Conservation (phyloP, 2,113 vertebrate genomes). For the Picathartes gymnocephalus region DNA sequence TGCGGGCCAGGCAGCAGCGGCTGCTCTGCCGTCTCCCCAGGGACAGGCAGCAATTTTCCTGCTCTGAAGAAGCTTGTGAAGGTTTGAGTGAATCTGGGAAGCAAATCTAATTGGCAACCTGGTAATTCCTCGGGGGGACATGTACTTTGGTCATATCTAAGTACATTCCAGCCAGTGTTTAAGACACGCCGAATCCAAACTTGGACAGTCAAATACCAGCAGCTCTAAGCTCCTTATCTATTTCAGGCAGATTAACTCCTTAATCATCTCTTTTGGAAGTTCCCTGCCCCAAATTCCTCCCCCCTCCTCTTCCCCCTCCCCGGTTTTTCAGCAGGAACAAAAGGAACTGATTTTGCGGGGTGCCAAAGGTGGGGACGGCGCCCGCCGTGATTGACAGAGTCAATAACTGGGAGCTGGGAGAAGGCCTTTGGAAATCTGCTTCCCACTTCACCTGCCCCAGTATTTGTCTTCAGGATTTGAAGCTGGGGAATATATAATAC, state of each 20-base stretch:
- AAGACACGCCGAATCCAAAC: conserved; percentile 41
- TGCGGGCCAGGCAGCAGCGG: not conserved
- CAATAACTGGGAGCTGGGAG: not conserved
- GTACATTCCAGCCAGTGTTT: conserved; percentile 63
- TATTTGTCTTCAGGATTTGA: conserved; percentile 18
- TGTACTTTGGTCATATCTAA: conserved; percentile 47
- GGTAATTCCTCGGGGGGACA: conserved; percentile 57
- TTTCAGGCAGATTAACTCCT: conserved; percentile 45
- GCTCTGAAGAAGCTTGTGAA: conserved; percentile 62
- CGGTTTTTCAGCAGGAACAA: conserved; percentile 4
- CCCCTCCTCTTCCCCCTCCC: not conserved
- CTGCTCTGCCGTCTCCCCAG: not conserved
- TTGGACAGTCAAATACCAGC: conserved; percentile 63
- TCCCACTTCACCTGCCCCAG: not conserved
- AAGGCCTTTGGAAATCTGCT: conserved; percentile 20
- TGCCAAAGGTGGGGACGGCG: not conserved
- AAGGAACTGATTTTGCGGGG: not conserved
- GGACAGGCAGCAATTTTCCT: conserved; percentile 64
- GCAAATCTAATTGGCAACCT: conserved; percentile 71
- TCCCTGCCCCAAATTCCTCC: conserved; percentile 32
- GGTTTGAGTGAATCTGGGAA: conserved; percentile 70
- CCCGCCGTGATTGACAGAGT: not conserved
- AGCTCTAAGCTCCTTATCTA: conserved; percentile 63
- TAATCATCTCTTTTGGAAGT: conserved; percentile 59
- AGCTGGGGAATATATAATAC: not conserved